Evolutionary conservation across 2,797 vertebrate species (phyloP).

Genomic region (Mormyrops boulengeri): DNA sequence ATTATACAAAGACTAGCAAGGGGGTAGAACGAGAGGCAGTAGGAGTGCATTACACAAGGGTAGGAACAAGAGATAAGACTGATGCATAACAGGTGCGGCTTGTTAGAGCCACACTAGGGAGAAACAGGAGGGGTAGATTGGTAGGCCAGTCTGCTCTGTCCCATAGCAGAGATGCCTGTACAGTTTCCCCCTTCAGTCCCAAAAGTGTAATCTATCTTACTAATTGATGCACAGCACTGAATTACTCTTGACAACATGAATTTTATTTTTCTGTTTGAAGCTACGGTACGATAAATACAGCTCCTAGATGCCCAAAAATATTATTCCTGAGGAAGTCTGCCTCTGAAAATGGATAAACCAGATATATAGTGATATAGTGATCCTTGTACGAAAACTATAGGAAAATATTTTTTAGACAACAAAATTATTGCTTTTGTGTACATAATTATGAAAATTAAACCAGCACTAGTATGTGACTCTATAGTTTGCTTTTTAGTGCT

Average conservation of each 20-base stretch:
- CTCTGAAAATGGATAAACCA: neutral
- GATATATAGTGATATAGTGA: neutral
- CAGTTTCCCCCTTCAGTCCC: neutral
- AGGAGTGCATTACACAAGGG: neutral
- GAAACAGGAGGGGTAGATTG: neutral
- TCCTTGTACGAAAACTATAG: neutral
- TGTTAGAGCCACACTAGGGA: neutral
- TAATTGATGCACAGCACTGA: neutral
- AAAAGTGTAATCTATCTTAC: neutral
- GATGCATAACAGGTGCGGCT: neutral
- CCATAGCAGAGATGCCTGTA: neutral
- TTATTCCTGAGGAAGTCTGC: neutral
- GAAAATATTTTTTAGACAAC: neutral
- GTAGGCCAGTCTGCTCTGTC: neutral
- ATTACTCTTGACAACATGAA: neutral
- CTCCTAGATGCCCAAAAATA: neutral
- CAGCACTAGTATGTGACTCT: neutral
- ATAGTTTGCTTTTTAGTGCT: neutral
- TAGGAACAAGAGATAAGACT: neutral
- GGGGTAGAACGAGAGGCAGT: neutral
- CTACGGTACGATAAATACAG: neutral
- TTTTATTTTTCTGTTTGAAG: neutral
- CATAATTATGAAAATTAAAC: neutral
- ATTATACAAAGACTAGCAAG: neutral
- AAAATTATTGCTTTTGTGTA: neutral